These are phyloP conservation scores for Coturnix japonica DNA, from an alignment of 2,113 vertebrate species.

Conservation along the genomic window DNA sequence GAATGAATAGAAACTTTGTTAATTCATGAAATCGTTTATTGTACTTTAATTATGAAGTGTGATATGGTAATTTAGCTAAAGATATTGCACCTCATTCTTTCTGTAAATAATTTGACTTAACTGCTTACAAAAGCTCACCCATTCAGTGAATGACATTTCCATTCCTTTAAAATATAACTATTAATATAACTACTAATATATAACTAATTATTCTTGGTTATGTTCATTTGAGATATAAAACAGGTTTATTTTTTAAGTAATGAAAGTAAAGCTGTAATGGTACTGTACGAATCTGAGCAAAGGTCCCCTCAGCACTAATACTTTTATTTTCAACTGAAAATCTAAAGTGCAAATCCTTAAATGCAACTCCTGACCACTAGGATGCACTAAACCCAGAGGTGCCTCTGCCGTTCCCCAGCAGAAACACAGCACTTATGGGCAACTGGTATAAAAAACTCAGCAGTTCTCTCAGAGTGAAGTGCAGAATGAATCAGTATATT, in stretches of 20 bases:
- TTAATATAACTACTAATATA: no score
- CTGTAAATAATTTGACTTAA: background rate
- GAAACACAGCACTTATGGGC: background rate
- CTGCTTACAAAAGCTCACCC: background rate
- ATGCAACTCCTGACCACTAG: background rate
- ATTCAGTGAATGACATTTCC: background rate
- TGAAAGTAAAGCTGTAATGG: background rate
- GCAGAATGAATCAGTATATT: background rate
- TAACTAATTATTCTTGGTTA: no score
- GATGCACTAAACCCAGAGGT: background rate
- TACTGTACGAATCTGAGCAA: background rate
- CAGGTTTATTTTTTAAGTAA: background rate
- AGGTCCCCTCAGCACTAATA: background rate
- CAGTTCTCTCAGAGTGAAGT: background rate
- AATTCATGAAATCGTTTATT: background rate
- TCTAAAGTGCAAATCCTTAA: background rate
- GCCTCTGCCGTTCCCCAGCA: background rate
- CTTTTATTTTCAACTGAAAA: background rate
- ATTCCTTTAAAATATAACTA: no score
- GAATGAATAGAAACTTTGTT: constrained; percentile 35
- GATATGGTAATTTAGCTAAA: constrained; percentile 3
- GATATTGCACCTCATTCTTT: background rate
- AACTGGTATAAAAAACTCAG: background rate
- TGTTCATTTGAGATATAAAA: background rate
- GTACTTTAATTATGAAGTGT: background rate